phyloP scores from a whole-genome alignment of 2,888 invertebrate genomes.

The Elgonia sp. region DNA sequence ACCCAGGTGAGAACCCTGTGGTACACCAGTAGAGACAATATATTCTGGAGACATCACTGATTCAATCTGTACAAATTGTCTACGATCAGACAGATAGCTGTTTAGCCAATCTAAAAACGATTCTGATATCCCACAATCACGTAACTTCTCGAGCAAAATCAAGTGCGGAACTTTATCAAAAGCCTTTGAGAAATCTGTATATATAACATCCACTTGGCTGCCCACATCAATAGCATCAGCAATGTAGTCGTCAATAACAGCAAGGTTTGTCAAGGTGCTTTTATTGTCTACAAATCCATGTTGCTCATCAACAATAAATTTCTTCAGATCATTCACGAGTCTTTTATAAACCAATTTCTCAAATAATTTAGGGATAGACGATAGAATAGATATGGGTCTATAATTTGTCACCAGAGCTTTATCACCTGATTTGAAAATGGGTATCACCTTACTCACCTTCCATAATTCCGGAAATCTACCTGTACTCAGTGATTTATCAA shows the following conservation, averaged over 20 bases:
- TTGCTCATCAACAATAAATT: slow-evolving; percentile 19
- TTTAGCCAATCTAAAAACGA: background rate
- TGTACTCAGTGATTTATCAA: slow-evolving; percentile 10
- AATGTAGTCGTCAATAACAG: background rate
- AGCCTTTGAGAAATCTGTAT: too few relatives aligned
- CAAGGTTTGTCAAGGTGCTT: background rate
- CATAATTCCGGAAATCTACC: slow-evolving; percentile 12
- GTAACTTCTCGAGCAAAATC: background rate
- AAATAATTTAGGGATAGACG: slow-evolving; percentile 23
- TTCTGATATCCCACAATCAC: background rate
- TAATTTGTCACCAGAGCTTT: slow-evolving; percentile 9
- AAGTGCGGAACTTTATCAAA: background rate
- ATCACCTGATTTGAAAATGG: slow-evolving; percentile 12
- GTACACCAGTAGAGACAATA: background rate
- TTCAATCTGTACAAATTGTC: background rate
- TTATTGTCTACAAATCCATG: slow-evolving; percentile 24
- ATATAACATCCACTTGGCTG: background rate
- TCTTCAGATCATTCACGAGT: background rate
- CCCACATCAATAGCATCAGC: background rate
- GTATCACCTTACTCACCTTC: slow-evolving; percentile 9
- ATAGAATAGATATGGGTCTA: slow-evolving; percentile 16
- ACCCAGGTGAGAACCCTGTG: slow-evolving; percentile 38
- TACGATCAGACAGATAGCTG: too few relatives aligned
- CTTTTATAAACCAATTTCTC: slow-evolving; percentile 16
- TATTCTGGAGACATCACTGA: too few relatives aligned